phyloP scores from a whole-genome alignment of 1,140 invertebrate species.

The Pteromalus puparum region DNA sequence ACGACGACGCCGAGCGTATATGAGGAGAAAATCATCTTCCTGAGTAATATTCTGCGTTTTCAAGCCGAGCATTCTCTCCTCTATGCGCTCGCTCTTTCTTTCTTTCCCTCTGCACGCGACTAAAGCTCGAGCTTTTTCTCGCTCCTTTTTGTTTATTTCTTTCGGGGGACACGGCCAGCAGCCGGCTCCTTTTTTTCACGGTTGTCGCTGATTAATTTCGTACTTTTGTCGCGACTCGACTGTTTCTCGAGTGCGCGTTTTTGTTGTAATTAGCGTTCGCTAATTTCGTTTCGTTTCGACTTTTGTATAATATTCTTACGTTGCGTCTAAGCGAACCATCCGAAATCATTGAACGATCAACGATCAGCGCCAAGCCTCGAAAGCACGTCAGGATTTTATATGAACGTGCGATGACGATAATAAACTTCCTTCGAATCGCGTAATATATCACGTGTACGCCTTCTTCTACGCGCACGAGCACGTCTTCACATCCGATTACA shows the following conservation, averaged over 20 bases:
- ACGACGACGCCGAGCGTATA: constrained; percentile 43
- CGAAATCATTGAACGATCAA: too few species aligned
- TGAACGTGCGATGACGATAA: too few species aligned
- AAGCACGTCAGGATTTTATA: too few species aligned
- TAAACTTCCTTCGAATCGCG: too few species aligned
- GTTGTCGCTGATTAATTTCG: constrained; percentile 43
- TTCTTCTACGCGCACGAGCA: too few species aligned
- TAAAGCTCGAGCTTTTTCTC: constrained; percentile 17
- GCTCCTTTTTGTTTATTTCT: constrained; percentile 35
- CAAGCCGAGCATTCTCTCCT: constrained; percentile 34
- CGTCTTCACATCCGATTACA: too few species aligned
- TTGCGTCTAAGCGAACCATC: too few species aligned
- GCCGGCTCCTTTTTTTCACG: background rate
- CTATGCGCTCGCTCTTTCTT: constrained; percentile 27
- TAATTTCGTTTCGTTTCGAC: background rate
- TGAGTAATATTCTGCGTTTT: constrained; percentile 50
- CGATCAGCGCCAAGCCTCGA: too few species aligned
- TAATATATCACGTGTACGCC: too few species aligned
- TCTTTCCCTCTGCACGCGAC: background rate
- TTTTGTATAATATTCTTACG: background rate
- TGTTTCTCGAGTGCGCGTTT: background rate
- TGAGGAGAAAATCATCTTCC: constrained; percentile 49
- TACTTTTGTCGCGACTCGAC: constrained; percentile 20
- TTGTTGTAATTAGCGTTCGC: constrained; percentile 23
- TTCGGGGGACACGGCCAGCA: background rate